Evolutionary conservation across 2,113 vertebrate genomes (phyloP).

Genomic region (Corvus cornix): DNA sequence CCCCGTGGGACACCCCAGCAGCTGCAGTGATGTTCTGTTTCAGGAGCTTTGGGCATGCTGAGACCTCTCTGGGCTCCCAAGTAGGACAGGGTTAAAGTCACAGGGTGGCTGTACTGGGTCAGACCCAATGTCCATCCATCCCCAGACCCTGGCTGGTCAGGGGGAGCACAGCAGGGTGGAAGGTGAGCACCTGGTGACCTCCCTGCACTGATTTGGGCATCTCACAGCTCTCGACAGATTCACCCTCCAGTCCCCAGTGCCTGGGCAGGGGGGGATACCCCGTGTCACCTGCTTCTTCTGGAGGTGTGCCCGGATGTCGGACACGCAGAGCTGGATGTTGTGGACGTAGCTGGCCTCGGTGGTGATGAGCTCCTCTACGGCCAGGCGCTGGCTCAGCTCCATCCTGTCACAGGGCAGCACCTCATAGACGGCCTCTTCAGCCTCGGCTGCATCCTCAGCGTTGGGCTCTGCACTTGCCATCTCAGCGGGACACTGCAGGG

Average conservation of each 20-base stretch:
- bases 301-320: constrained; percentile 80
- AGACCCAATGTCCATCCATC: not conserved
- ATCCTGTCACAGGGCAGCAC: constrained; percentile 54
- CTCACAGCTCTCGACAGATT: fast-evolving
- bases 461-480: constrained; percentile 72
- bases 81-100: not conserved
- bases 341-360: constrained; percentile 87
- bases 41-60: not conserved
- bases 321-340: constrained; percentile 78
- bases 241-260: not conserved
- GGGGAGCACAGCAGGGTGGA: not conserved
- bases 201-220: not conserved
- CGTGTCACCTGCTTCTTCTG: constrained; percentile 65
- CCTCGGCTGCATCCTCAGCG: not conserved
- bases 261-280: not conserved
- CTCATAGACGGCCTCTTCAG: constrained; percentile 12
- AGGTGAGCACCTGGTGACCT: not conserved
- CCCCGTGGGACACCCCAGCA: not conserved
- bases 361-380: constrained; percentile 83
- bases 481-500: not conserved
- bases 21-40: not conserved
- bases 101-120: not conserved
- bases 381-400: constrained; percentile 79
- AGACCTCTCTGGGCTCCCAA: not conserved
- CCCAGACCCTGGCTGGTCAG: not conserved